phyloP scores from a whole-genome alignment of 2,888 invertebrate genomes.

The Drosophila prolongata region DNA sequence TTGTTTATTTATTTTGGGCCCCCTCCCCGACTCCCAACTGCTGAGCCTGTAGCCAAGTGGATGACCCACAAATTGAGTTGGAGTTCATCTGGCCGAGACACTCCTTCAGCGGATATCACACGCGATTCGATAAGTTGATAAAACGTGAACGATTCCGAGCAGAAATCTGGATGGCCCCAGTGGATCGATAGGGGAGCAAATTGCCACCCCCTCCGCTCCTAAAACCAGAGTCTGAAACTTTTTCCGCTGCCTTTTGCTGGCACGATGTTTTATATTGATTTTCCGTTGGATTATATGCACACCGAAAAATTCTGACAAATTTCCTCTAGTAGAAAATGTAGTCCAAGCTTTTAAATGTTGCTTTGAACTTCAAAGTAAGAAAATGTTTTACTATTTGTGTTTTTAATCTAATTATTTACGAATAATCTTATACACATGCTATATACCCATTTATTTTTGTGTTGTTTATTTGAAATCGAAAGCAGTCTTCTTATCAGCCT shows the following conservation, averaged over 20 bases:
- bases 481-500: too few relatives aligned
- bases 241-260: constrained; percentile 44
- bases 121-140: constrained; percentile 38
- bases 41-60: constrained; percentile 13
- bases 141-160: constrained; percentile 39
- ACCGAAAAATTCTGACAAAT: constrained; percentile 1
- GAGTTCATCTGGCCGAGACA: constrained; percentile 32
- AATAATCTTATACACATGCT: too few relatives aligned
- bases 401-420: too few relatives aligned
- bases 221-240: constrained; percentile 46
- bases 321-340: too few relatives aligned
- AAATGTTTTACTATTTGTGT: too few relatives aligned
- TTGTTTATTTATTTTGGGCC: constrained; percentile 53
- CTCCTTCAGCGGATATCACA: constrained; percentile 24
- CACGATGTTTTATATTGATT: constrained; percentile 61
- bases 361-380: too few relatives aligned
- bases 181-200: constrained; percentile 17
- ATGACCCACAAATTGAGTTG: constrained; percentile 39
- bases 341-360: too few relatives aligned
- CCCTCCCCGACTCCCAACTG: constrained; percentile 6
- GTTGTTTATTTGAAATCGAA: too few relatives aligned
- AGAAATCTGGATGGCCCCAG: constrained; percentile 42
- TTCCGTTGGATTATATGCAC: constrained; percentile 52
- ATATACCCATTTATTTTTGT: too few relatives aligned
- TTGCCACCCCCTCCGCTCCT: constrained; percentile 10